These are phyloP conservation scores for Aplysina aerophoba DNA, from an alignment of 37 sponge, comb jelly and placozoan genomes.

Conservation along the genomic window DNA sequence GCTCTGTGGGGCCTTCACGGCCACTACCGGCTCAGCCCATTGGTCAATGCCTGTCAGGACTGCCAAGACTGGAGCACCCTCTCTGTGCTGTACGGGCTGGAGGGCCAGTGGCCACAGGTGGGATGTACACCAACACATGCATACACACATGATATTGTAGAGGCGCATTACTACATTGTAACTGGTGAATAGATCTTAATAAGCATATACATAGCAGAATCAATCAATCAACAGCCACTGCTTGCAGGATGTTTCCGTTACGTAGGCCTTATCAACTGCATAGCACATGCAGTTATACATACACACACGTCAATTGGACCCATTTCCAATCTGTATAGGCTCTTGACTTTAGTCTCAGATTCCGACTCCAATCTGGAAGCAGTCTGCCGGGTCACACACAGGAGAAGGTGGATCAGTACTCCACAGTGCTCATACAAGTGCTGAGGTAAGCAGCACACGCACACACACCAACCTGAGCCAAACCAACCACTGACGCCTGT, in stretches of 20 bases:
- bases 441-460: background rate
- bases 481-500: too few species aligned
- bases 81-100: slow-evolving; percentile 39
- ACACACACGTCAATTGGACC: background rate
- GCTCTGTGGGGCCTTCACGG: slow-evolving; percentile 57
- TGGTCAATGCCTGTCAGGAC: slow-evolving; percentile 51
- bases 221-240: too few species aligned
- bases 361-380: background rate
- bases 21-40: slow-evolving; percentile 46
- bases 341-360: slow-evolving; percentile 18
- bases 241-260: too few species aligned
- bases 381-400: too few species aligned
- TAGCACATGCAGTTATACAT: too few species aligned
- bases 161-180: too few species aligned
- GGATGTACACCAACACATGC: background rate
- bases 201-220: too few species aligned
- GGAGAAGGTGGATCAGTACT: background rate
- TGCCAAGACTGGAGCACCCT: slow-evolving; percentile 69
- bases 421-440: background rate
- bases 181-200: too few species aligned
- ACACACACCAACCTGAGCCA: too few species aligned
- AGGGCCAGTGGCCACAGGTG: slow-evolving; percentile 74
- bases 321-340: background rate
- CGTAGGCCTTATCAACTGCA: too few species aligned
- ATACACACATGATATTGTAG: too few species aligned